Base-by-base conservation (phyloP, 2,113 vertebrate species). In the Ochotona curzoniae region DNA sequence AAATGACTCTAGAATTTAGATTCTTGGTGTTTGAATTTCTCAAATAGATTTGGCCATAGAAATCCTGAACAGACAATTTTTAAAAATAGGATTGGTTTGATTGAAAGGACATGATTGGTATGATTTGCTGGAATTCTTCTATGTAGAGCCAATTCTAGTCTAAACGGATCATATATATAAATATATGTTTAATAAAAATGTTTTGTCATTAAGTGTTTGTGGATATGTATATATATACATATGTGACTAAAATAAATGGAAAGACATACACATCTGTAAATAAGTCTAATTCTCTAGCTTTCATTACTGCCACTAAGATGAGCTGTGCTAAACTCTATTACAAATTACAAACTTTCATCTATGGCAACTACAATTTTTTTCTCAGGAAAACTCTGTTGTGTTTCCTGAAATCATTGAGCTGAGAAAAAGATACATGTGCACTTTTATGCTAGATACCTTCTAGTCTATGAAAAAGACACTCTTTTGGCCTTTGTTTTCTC, bases 241-340 rank as follows among this genome's bases (percentile, higher is more conserved):
- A 17, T 17, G 18, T 4, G 54, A 57, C 14, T 82, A 69, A 32
- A 85, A 82, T 73, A 88, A 94, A 57, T 8, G 25, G 32, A 73
- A 80, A 64, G 23, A 70, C 11, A 92, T 28, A 38, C 66, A 84
- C 32, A 28, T 38, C 32, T 75, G 0, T 67, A 87, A 54, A 15
- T 90, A 76, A 95, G 44, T 74, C 90, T 70, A 86, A 88, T 23
- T 60, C 20, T 81, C 21, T 67, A 49, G 10, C 61, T n/a, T 73
- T 78, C 47, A 44, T 82, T 38, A 88, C 14, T 47, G 44, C 9
- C 66, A 78, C 23, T 57, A 38, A 93, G 49, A 63, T 73, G 35
- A 81, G 23, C n/a, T 49, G 61, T 30, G 21, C 2, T 51, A 73
- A 44, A 71, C 80, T 93, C 21, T 78, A 49, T 10, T 78, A 25